Evolutionary conservation across 2,113 vertebrate genomes (phyloP).

Genomic region (Heloderma charlesbogerti): DNA sequence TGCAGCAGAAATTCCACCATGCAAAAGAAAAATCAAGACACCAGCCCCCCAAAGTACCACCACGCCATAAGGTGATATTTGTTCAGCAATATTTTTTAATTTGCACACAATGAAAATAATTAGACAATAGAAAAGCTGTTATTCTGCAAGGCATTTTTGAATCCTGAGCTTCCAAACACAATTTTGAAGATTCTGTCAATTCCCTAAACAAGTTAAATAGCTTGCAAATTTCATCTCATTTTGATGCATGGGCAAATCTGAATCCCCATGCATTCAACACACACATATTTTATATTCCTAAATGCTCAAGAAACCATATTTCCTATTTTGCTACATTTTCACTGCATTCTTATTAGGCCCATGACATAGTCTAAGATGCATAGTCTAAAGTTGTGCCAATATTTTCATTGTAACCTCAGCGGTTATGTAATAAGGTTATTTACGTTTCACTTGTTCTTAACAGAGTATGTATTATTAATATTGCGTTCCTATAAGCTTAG

Average conservation of each 20-base stretch:
- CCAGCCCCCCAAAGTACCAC: conserved; percentile 20
- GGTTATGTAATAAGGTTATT: conserved; percentile 26
- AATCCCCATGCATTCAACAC: not conserved
- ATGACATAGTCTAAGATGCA: not conserved
- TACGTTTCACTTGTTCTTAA: conserved; percentile 25
- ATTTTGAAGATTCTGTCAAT: conserved; percentile 22
- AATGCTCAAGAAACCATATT: not conserved
- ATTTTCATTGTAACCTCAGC: not conserved
- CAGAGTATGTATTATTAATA: conserved; percentile 20
- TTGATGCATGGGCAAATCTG: not conserved
- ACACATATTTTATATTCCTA: conserved; percentile 4
- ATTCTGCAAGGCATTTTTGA: not conserved
- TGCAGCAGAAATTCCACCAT: conserved; percentile 6
- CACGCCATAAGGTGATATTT: not conserved
- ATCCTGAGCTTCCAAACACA: conserved; percentile 18
- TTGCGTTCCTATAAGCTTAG: conserved; percentile 10
- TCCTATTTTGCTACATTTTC: not conserved
- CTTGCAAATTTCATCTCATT: not conserved
- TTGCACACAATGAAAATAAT: conserved; percentile 34
- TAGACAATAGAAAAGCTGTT: not conserved
- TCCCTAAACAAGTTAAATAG: conserved; percentile 8
- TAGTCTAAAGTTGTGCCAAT: conserved; percentile 6
- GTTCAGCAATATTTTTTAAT: conserved; percentile 39
- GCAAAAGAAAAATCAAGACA: not conserved
- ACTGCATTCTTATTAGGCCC: not conserved